Evolutionary conservation across 2,113 vertebrate species (phyloP).

Genomic region (Laticauda laticaudata): DNA sequence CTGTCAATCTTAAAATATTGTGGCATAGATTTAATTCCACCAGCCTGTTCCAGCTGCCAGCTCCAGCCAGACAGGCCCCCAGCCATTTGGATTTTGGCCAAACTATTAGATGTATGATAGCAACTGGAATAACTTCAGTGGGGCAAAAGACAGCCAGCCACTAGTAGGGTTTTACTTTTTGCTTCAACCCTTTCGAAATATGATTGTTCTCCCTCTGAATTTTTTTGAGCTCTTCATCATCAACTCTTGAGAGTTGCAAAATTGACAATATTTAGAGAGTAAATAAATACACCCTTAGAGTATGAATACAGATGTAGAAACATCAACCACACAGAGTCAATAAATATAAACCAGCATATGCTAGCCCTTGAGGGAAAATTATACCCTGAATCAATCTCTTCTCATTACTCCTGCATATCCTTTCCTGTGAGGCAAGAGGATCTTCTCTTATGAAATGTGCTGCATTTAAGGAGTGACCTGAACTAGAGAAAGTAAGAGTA

Average conservation of each 20-base stretch:
- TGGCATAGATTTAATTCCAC: background rate
- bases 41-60: background rate
- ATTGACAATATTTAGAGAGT: background rate
- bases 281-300: background rate
- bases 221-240: background rate
- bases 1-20: background rate
- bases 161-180: background rate
- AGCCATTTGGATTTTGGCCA: background rate
- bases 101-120: background rate
- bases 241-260: background rate
- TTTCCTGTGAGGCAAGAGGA: constrained; percentile 32
- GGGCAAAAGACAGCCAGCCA: background rate
- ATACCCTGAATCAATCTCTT: constrained; percentile 34
- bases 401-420: constrained; percentile 30
- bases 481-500: background rate
- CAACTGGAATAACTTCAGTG: background rate
- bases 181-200: background rate
- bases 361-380: background rate
- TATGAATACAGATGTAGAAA: background rate
- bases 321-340: background rate
- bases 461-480: constrained; percentile 27
- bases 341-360: background rate
- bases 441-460: constrained; percentile 6
- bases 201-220: background rate
- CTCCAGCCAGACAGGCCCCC: background rate